Percentiles rank a stretch among this genome's conserved stretches.
phyloP scores from a whole-genome alignment of 2,113 vertebrate genomes.

The Prunella himalayana region DNA sequence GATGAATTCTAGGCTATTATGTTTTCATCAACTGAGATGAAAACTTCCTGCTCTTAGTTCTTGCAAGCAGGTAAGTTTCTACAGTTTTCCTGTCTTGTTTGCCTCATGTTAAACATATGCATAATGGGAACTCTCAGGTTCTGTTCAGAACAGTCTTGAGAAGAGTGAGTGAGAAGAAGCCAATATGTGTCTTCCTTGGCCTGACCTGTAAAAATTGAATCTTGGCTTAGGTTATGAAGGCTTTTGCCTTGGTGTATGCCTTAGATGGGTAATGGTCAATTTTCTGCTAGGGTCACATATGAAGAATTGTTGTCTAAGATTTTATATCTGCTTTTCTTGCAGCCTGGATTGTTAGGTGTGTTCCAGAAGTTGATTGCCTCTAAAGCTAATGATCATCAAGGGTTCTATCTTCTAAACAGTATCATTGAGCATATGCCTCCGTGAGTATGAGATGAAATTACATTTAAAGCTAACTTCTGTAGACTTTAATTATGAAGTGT shows the following conservation, averaged over 20 bases:
- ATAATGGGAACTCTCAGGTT: neutral
- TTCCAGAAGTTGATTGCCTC: conserved; percentile 98
- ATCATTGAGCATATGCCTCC: conserved; percentile 94
- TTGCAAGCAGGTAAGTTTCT: neutral
- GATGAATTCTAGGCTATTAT: neutral
- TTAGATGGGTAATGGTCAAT: neutral
- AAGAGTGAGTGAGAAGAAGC: neutral
- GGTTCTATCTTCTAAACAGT: conserved; percentile 96
- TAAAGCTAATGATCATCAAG: conserved; percentile 97
- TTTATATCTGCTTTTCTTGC: conserved; percentile 6
- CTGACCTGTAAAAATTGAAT: neutral
- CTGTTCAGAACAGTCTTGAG: neutral
- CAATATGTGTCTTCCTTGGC: neutral
- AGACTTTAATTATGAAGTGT: neutral
- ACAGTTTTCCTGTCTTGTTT: neutral
- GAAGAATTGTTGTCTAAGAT: neutral
- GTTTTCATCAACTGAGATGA: neutral
- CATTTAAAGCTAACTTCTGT: neutral
- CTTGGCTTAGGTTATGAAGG: neutral
- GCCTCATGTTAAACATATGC: neutral
- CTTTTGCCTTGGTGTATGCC: neutral
- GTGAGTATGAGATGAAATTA: conserved; percentile 74
- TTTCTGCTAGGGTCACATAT: neutral
- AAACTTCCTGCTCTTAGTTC: neutral
- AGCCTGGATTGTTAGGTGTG: conserved; percentile 95